Evolutionary conservation across 1,140 invertebrate species (phyloP).

Genomic region (Pemphigus obesinymphae): DNA sequence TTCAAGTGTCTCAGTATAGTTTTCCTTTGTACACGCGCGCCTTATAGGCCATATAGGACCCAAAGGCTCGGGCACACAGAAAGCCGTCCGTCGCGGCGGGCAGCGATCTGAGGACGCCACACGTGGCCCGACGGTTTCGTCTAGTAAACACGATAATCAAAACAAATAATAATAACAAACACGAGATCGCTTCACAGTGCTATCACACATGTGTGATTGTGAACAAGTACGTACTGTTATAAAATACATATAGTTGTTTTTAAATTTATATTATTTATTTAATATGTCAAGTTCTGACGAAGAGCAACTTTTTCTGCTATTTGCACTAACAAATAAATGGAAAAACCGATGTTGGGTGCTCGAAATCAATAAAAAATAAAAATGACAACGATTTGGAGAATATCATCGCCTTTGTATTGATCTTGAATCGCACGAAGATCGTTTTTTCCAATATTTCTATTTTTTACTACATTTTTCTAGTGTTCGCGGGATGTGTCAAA

Average conservation of each 20-base stretch:
- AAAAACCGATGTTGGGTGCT: constrained; percentile 30
- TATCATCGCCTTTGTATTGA: constrained; percentile 34
- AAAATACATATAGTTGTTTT: not conserved
- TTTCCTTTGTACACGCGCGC: no score
- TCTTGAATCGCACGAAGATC: constrained; percentile 28
- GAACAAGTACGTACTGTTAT: not conserved
- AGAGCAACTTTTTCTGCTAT: constrained; percentile 17
- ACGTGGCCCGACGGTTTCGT: not conserved
- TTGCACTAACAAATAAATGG: constrained; percentile 17
- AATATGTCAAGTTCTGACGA: constrained; percentile 25
- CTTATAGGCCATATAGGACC: no score
- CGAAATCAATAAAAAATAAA: constrained; percentile 29
- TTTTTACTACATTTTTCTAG: not conserved
- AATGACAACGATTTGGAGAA: constrained; percentile 18
- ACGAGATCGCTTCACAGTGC: not conserved
- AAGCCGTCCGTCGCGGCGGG: not conserved
- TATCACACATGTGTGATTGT: not conserved
- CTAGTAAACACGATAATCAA: no score
- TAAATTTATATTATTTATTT: constrained; percentile 13
- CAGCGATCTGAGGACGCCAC: not conserved
- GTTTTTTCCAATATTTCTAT: constrained; percentile 23
- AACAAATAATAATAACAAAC: no score
- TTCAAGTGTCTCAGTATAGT: no score
- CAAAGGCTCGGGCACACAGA: no score
- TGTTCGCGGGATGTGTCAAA: not conserved